These are phyloP conservation scores for Marisa cornuarietis DNA, from an alignment of 1,140 invertebrate genomes.

Conservation along the genomic window DNA sequence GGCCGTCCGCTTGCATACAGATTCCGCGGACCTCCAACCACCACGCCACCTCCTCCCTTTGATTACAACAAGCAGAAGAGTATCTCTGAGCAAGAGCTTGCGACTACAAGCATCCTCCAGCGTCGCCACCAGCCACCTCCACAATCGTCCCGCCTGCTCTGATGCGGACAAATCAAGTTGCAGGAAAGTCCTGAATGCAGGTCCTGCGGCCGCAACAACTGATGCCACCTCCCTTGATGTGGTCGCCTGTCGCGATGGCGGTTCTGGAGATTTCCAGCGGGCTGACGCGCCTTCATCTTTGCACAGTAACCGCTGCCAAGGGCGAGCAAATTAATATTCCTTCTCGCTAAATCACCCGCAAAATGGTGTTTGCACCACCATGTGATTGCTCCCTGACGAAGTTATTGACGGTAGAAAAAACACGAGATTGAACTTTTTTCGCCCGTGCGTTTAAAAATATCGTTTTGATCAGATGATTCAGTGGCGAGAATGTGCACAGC, in stretches of 20 bases:
- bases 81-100: background rate
- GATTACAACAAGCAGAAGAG: background rate
- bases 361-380: constrained; percentile 9
- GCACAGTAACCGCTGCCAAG: background rate
- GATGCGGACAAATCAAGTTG: background rate
- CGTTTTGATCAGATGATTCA: no score
- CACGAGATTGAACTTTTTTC: no score
- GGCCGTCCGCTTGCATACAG: background rate
- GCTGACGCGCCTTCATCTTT: background rate
- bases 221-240: constrained; percentile 1
- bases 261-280: background rate
- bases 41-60: background rate
- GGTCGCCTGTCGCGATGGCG: background rate
- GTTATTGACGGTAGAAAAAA: background rate
- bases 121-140: no score
- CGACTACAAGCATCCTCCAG: background rate
- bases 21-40: background rate
- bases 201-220: background rate
- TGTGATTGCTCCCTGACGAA: background rate
- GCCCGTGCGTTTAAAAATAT: no score
- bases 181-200: background rate
- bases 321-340: constrained; percentile 12
- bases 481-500: no score
- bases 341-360: constrained; percentile 3
- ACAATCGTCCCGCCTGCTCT: background rate